phyloP scores from a whole-genome alignment of 2,888 invertebrate species.

The Agriopis marginaria region DNA sequence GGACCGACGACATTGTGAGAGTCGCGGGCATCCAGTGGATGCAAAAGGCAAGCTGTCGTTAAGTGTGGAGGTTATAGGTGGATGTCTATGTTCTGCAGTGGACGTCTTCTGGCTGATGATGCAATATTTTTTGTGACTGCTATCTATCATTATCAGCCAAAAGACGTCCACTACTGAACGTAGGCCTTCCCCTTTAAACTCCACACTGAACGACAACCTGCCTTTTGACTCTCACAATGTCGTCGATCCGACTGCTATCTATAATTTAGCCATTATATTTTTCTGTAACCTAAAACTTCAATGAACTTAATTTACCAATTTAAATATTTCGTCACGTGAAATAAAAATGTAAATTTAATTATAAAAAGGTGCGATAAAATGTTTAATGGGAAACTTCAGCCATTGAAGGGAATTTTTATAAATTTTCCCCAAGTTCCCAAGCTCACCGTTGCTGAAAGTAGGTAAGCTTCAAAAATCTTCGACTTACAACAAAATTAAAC shows the following conservation, averaged over 20 bases:
- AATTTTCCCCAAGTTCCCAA: conserved; percentile 49
- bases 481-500: conserved; percentile 82
- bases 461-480: conserved; percentile 81
- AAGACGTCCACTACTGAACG: no score
- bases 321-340: conserved; percentile 6
- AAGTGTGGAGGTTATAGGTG: no score
- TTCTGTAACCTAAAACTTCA: neutral
- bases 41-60: no score
- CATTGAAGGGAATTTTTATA: conserved; percentile 16
- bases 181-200: no score
- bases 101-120: no score
- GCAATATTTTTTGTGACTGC: no score
- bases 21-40: no score
- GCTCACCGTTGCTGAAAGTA: conserved; percentile 62
- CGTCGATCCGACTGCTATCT: neutral
- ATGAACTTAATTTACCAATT: neutral
- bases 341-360: conserved; percentile 7
- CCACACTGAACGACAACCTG: no score
- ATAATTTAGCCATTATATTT: neutral
- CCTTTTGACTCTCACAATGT: no score
- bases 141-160: no score
- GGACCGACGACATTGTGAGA: no score
- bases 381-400: conserved; percentile 21
- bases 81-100: no score
- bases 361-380: conserved; percentile 19